Base-by-base conservation (phyloP, 1,140 invertebrate genomes). In the Ceratitis capitata region DNA sequence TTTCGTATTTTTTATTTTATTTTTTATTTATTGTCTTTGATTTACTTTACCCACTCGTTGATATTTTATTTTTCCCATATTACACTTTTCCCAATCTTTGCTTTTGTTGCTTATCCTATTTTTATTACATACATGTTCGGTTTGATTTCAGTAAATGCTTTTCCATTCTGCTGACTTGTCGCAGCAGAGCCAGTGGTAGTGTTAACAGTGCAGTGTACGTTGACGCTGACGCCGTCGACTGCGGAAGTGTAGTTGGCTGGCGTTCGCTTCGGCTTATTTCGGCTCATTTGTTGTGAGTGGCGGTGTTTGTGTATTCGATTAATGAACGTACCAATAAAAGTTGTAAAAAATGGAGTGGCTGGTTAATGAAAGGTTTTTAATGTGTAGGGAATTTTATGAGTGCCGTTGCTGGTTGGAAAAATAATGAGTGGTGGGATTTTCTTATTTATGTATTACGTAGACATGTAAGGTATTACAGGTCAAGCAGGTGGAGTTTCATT, bases 201-300 rank as follows among this genome's bases (percentile, higher is more conserved):
- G 3, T 10, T n/a, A 9, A 10, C 61, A 39, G 61, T 16, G 32
- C 3, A 5, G 61, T 32, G 16, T 16, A 32, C 61, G 61, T 69
- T 32, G 4, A 35, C 10, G 69, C 39, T 45, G 32, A 3, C 39
- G 9, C n/a, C n/a, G 23, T 19, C 69, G 39, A 45, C 69, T 78
- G 69, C 69, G 69, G 35, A 78, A 78, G 69, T 78, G 23, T n/a
- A n/a, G n/a, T n/a, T n/a, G n/a, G n/a, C n/a, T 45, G 39, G 69
- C 39, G 69, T n/a, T 78, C 69, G 39, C 39, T 45, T 78, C 39
- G 69, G 69, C 9, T 78, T 78, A 78, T 45, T 78, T 78, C 39
- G 39, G 69, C 69, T 78, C 69, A 78, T 78, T 78, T 45, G 69
- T 78, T 78, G 39, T 78, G 69, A 78, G 69, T 78, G 69, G 3